Conservation (phyloP, 2,888 invertebrate species). For the Pristionchus mayeri region DNA sequence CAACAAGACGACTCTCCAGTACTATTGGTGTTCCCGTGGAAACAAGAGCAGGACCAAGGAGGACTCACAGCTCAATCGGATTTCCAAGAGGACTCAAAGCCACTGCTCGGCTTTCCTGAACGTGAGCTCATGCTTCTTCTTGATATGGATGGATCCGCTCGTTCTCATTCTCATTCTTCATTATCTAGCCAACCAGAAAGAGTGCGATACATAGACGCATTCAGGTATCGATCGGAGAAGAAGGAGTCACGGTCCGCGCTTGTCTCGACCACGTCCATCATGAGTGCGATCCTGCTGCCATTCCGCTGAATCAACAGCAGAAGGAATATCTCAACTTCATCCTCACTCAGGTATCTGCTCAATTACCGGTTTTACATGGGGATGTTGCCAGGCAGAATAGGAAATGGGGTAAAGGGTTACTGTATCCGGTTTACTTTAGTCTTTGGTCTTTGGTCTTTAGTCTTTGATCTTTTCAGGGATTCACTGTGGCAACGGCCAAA, state of each 20-base stretch:
- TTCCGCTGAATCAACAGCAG: neutral
- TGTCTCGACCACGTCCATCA: neutral
- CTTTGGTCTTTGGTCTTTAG: neutral
- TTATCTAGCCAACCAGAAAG: too few species aligned
- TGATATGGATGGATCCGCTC: too few species aligned
- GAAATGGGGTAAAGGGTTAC: too few species aligned
- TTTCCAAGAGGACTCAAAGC: neutral
- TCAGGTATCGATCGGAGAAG: neutral
- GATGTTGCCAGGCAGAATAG: too few species aligned
- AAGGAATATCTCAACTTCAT: neutral
- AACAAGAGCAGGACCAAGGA: neutral
- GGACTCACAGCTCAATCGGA: neutral
- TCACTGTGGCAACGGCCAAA: neutral
- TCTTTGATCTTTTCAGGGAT: constrained; percentile 2
- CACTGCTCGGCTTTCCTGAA: neutral
- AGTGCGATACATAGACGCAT: too few species aligned
- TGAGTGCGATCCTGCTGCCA: neutral
- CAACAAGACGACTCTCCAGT: neutral
- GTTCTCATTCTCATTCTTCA: too few species aligned
- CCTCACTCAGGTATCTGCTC: neutral
- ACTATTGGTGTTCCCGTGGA: neutral
- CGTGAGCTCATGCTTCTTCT: neutral
- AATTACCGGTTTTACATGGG: neutral
- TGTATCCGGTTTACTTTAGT: neutral
- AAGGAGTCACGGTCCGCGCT: neutral